Base-by-base conservation (phyloP, 2,888 invertebrate genomes). In the Opisthograptis luteolata region DNA sequence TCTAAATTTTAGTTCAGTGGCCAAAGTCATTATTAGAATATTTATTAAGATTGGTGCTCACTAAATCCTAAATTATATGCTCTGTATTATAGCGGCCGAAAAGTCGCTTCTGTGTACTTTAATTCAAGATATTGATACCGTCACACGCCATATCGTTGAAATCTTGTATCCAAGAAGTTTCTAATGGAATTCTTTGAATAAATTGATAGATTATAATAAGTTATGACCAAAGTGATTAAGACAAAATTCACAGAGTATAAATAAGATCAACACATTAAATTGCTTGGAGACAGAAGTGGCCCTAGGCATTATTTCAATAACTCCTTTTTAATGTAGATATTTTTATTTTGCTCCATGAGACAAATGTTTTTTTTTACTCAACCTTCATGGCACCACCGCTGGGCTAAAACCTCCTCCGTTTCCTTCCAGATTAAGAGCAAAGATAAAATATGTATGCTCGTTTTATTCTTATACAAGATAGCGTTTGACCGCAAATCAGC, bases 181-280 rank as follows among this genome's bases (percentile, higher is more conserved):
- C 31, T 51, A 52, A 56, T 44, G 47, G 49, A 48, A 55, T 57
- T 59, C 50, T 51, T 45, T 50, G 60, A 31, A 58, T 58, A 55
- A n/a, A 50, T 53, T 34, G 40, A 44, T 45, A 49, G 40, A 56
- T 53, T 43, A 40, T 22, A 37, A 43, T 56, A 25, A 56, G 37
- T 42, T 48, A 54, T 41, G 51, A 42, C 48, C 34, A 20, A 24
- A 34, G 35, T 41, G 22, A 42, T 45, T 35, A 39, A 19, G 32
- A 14, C 2, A 12, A 46, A 39, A 46, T 37, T 17, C 25, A 45
- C 25, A 31, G 25, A 20, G 35, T 14, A 28, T 36, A 28, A 7
- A 12, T 36, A 31, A 5, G 13, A 35, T 35, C 19, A 19, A 31
- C 36, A 36, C 13, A 20, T 7, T 30, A 22, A 31, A 19, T 25